Evolutionary conservation across 2,888 invertebrate species (phyloP).

Genomic region (Troides aeacus): DNA sequence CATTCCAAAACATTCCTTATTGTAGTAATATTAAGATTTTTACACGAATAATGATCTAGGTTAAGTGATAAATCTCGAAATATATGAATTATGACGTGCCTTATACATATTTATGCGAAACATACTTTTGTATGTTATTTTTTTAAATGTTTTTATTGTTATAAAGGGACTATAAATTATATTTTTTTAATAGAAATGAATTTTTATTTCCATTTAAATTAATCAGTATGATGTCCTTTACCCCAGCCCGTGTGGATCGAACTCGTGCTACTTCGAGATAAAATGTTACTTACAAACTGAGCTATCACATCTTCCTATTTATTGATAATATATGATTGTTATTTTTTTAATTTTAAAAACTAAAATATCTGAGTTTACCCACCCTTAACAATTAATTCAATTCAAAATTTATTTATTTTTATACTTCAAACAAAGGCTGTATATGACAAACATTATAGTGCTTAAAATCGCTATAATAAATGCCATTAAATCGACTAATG

Average conservation of each 20-base stretch:
- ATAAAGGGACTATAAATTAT: constrained; percentile 59
- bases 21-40: constrained; percentile 26
- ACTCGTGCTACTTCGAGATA: too few species aligned
- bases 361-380: too few species aligned
- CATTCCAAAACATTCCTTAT: constrained; percentile 39
- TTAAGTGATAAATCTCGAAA: constrained; percentile 26
- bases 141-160: constrained; percentile 59
- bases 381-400: too few species aligned
- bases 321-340: too few species aligned
- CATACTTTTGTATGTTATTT: constrained; percentile 56
- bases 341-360: too few species aligned
- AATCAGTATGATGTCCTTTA: too few species aligned
- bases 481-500: constrained; percentile 40
- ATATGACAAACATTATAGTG: constrained; percentile 16
- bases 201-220: background rate
- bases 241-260: too few species aligned
- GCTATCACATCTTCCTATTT: too few species aligned
- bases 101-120: constrained; percentile 42
- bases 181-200: constrained; percentile 43
- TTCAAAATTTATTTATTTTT: background rate
- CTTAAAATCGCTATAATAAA: constrained; percentile 31
- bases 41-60: constrained; percentile 16
- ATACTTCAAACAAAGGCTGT: constrained; percentile 20
- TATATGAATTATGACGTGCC: constrained; percentile 34
- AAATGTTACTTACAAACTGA: too few species aligned